Base-by-base conservation (phyloP, 2,113 vertebrate species). In the Varanus salvator region DNA sequence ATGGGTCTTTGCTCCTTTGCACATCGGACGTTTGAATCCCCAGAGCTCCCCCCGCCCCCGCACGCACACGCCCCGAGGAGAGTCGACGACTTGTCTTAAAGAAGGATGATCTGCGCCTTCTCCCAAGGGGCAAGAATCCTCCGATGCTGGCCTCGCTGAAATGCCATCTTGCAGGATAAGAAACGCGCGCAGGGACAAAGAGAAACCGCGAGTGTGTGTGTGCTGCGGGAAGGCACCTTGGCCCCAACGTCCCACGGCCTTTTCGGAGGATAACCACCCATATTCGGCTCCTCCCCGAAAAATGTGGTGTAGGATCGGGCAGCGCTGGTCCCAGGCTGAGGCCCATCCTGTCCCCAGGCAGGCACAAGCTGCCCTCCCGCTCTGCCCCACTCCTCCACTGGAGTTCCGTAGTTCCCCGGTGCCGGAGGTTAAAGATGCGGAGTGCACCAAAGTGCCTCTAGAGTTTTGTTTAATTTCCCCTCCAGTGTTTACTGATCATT, bases 401-500 rank as follows among this genome's bases (percentile, higher is more conserved):
- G 38, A 64, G 83, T 66, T 31, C 38, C 19, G 19, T n/a, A 29
- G 2, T 15, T 44, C 17, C 68, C 68, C n/a, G 23, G 12, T 52
- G 50, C 66, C 87, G 31, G 68, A 15, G 64, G n/a, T 78, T 86
- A 91, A 94, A 93, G 85, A 90, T n/a, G 87, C 71, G 1, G 77
- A 64, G 87, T 90, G 86, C 95, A 84, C 92, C 93, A 80, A 74
- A 90, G 90, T 89, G 93, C 90, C 92, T 93, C 74, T 78, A 87
- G 93, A 95, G 91, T 94, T 94, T 54, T 92, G 93, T 94, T 94
- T 93, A 84, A 86, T 95, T 94, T 91, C 92, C 74, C 87, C 93
- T 92, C 94, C 94, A 91, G 94, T 95, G 94, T 96, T 96, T 94
- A 92, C 96, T 95, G 94, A 91, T 95, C 92, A 94, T 94, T 93